Percentiles rank a stretch among this genome's conserved stretches.
Evolutionary conservation across 2,888 invertebrate species (phyloP).

Genomic region (Formica aserva): DNA sequence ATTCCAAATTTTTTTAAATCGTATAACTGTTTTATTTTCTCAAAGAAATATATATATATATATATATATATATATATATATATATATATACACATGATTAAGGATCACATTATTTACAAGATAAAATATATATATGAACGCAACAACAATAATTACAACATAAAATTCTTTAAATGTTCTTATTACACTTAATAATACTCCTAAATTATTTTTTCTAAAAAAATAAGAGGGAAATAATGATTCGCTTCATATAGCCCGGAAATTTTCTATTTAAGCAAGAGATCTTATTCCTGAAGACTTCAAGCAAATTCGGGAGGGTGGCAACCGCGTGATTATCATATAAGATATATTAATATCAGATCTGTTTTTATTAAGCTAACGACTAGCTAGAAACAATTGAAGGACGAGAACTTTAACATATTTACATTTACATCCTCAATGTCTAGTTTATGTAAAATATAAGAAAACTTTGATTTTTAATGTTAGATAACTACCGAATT

Average conservation of each 20-base stretch:
- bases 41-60: background rate
- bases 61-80: too few relatives aligned
- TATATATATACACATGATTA: too few relatives aligned
- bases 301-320: background rate
- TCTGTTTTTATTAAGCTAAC: slow-evolving; percentile 1
- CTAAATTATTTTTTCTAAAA: background rate
- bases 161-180: background rate
- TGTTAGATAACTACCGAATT: background rate
- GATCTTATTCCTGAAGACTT: background rate
- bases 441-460: background rate
- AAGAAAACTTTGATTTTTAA: background rate
- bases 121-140: slow-evolving; percentile 1
- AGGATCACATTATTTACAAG: slow-evolving; percentile 9
- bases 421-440: background rate
- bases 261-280: slow-evolving; percentile 4
- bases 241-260: background rate
- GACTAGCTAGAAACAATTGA: background rate
- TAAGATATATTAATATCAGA: slow-evolving; percentile 18
- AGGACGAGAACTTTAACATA: slow-evolving; percentile 1
- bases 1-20: background rate
- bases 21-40: background rate
- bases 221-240: background rate
- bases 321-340: slow-evolving; percentile 1
- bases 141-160: slow-evolving; percentile 4
- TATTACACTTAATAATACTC: background rate